phyloP scores from a whole-genome alignment of 30 jellyfish, hydroid and myxozoan genomes.

The Chrysaora quinquecirrha region DNA sequence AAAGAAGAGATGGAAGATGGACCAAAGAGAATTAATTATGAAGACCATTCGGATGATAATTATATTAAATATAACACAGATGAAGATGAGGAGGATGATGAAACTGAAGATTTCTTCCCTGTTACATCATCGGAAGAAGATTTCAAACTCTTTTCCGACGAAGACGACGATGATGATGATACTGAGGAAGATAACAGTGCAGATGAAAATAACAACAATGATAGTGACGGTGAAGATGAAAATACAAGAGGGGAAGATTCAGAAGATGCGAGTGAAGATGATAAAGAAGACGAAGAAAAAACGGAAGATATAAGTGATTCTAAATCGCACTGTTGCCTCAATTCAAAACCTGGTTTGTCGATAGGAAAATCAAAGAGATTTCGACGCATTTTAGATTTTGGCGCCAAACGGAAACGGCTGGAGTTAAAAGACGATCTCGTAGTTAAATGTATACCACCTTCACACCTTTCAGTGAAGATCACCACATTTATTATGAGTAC shows the following conservation, averaged over 20 bases:
- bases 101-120: conserved; percentile 43
- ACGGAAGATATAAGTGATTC: no score
- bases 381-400: no score
- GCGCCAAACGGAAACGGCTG: no score
- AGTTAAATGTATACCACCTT: no score
- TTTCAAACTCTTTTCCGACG: conserved; percentile 36
- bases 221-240: background rate
- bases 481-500: no score
- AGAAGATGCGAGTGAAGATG: background rate
- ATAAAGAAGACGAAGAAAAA: conserved; percentile 5
- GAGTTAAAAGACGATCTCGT: no score
- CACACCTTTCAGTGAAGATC: no score
- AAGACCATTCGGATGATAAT: conserved; percentile 30
- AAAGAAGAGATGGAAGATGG: conserved; percentile 40
- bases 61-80: conserved; percentile 58
- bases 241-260: background rate
- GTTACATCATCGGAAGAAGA: conserved; percentile 59
- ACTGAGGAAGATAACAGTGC: background rate
- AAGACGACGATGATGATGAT: conserved; percentile 63
- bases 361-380: no score
- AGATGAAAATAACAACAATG: background rate
- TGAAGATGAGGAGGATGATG: conserved; percentile 67
- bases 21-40: conserved; percentile 48
- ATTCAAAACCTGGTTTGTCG: no score
- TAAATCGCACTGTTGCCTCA: no score